phyloP scores from a whole-genome alignment of 2,797 vertebrate species.

The Champsocephalus gunnari region DNA sequence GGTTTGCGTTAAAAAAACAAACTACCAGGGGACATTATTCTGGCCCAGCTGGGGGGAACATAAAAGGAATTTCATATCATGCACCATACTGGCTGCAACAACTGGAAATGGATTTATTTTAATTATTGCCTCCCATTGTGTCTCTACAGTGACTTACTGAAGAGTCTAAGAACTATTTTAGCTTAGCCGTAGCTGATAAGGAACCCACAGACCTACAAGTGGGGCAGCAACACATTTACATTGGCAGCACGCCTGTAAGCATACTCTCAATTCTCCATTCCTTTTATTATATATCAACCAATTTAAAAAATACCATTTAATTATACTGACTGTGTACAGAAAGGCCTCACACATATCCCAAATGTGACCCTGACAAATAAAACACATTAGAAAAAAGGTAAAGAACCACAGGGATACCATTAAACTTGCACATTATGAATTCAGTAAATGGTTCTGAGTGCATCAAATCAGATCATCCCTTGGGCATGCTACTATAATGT shows the following conservation, averaged over 20 bases:
- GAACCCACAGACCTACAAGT: neutral
- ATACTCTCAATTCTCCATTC: neutral
- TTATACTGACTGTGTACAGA: neutral
- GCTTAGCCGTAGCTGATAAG: neutral
- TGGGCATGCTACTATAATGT: neutral
- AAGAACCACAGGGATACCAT: neutral
- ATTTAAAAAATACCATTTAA: conserved; percentile 8
- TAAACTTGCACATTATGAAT: too few species aligned
- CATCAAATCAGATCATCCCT: neutral
- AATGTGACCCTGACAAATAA: neutral
- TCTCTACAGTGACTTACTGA: conserved; percentile 9
- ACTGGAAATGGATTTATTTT: conserved; percentile 26
- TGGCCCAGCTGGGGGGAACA: conserved; percentile 30
- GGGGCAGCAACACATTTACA: conserved; percentile 10
- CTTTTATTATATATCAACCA: neutral
- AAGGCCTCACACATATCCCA: neutral
- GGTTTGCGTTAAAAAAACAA: conserved; percentile 30
- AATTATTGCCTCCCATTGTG: conserved; percentile 23
- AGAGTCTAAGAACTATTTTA: neutral
- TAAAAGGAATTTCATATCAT: conserved; percentile 39
- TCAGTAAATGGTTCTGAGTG: conserved; percentile 6
- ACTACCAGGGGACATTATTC: conserved; percentile 29
- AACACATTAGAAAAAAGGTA: neutral
- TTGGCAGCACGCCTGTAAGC: neutral
- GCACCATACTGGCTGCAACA: conserved; percentile 21